Base-by-base conservation (phyloP, 1,140 invertebrate genomes). In the Lithobius niger region DNA sequence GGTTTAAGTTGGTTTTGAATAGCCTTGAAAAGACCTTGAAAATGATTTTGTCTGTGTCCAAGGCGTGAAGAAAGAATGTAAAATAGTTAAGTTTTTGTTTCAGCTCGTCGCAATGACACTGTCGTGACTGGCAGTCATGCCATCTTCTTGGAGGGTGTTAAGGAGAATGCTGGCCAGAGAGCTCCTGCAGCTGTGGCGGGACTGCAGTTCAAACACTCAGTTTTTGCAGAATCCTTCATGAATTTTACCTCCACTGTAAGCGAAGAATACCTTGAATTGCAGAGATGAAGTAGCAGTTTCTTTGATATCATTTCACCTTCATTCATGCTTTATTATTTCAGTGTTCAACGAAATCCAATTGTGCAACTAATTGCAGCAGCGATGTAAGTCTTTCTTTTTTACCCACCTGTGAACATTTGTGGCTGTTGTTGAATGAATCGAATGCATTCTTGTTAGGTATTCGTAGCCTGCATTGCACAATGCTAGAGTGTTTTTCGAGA, bases 141-240 rank as follows among this genome's bases (percentile, higher is more conserved):
- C 0, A 82, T 95, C 50, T 93, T 92, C 65, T 79, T 94, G 6
- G 85, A 88, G 62, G 81, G 82, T 51, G n/a, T n/a, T n/a, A 82
- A 83, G 58, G 31, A 40, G 18, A 19, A 19, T 4, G 6, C 6
- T 4, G 6, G 19, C 6, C 81, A 88, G 61, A 79, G 83, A 62
- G 88, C 89, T 3, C 86, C 89, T 1, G 89, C 85, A 0, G 90
- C 87, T 0, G 90, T 95, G 0, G 88, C 93, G 25, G 91, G 91
- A 21, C 65, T 92, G 18, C 86, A 90, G 64, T 88, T 88, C 67
- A 81, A 86, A 59, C 81, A 91, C 64, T 79, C 83, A 2, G 83
- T 81, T 0, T 74, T 89, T 56, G 79, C 83, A 13, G 48, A 50
- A 3, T 26, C 48, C 3, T 50, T 50, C 24, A 25, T 50, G 13